phyloP scores from a whole-genome alignment of 2,113 vertebrate genomes.

The Hipposideros armiger region DNA sequence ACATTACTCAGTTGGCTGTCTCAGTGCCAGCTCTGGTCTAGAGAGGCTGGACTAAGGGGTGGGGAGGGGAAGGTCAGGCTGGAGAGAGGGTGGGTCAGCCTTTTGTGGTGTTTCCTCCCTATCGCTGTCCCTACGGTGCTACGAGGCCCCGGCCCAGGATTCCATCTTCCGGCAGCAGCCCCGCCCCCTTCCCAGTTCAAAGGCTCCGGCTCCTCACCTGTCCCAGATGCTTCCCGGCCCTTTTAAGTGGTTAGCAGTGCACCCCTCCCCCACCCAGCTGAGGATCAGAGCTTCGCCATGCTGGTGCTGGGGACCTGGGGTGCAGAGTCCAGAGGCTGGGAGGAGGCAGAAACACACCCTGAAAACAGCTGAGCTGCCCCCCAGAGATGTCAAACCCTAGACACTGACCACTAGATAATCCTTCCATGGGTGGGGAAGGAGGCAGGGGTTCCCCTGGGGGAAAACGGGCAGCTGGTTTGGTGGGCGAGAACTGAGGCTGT shows the following conservation, averaged over 20 bases:
- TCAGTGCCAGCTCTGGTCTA: background rate
- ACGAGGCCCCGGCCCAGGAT: background rate
- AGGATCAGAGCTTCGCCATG: background rate
- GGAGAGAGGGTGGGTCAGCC: background rate
- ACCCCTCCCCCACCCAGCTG: background rate
- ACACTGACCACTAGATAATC: too few species aligned
- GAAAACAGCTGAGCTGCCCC: background rate
- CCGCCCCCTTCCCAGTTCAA: conserved; percentile 56
- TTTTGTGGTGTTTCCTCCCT: background rate
- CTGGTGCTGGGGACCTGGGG: background rate
- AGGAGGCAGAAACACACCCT: conserved; percentile 9
- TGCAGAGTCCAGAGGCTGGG: background rate
- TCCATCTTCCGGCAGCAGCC: conserved; percentile 12
- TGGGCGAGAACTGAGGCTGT: background rate
- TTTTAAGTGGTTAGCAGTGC: conserved; percentile 70
- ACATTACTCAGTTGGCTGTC: conserved; percentile 71
- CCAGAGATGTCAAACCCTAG: background rate
- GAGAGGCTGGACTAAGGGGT: background rate
- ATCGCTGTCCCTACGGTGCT: background rate
- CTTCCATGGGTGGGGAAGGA: background rate
- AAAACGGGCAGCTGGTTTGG: background rate
- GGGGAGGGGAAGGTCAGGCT: background rate
- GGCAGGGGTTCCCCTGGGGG: background rate
- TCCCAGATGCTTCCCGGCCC: conserved; percentile 38
- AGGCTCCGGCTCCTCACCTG: conserved; percentile 64